Evolutionary conservation across 2,888 invertebrate species (phyloP).

Genomic region (Thysanoteuthis rhombus): DNA sequence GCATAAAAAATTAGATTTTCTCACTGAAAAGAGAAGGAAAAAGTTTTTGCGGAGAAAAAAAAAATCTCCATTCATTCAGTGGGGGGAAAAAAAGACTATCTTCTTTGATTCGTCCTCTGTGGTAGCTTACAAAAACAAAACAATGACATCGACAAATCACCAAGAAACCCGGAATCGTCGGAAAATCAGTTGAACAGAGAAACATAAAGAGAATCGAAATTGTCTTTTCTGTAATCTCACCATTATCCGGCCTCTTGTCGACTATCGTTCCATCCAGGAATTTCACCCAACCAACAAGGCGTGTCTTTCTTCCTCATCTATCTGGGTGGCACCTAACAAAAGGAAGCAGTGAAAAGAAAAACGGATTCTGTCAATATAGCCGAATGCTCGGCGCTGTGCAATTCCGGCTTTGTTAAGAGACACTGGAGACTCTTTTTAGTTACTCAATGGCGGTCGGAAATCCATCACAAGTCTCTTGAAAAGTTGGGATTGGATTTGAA

Average conservation of each 20-base stretch:
- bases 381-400: background rate
- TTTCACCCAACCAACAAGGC: background rate
- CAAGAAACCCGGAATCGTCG: background rate
- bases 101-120: no score
- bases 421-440: background rate
- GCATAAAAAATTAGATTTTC: no score
- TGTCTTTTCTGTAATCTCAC: background rate
- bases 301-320: background rate
- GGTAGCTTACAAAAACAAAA: background rate
- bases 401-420: background rate
- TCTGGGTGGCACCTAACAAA: background rate
- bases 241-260: background rate
- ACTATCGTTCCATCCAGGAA: background rate
- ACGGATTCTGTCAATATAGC: background rate
- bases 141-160: background rate
- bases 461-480: background rate
- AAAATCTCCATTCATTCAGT: no score
- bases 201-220: background rate
- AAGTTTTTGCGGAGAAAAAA: no score
- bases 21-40: no score
- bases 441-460: background rate
- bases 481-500: background rate
- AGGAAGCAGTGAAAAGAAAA: background rate
- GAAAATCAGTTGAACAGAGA: background rate
- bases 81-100: no score